Evolutionary conservation across 2,888 invertebrate genomes (phyloP).

Genomic region (Nemurella pictetii): DNA sequence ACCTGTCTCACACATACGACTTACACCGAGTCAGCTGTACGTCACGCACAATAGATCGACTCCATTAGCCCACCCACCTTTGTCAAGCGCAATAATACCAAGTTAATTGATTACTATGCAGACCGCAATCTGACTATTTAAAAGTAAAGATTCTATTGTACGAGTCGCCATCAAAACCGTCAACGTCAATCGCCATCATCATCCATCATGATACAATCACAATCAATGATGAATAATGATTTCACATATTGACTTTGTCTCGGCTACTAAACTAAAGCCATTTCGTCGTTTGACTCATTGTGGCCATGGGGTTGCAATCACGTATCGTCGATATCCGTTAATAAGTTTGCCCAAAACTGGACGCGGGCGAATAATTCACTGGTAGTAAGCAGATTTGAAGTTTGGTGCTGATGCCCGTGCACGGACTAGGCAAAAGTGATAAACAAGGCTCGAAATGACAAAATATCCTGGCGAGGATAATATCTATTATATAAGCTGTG

Average conservation of each 20-base stretch:
- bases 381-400: background rate
- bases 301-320: slow-evolving; percentile 2
- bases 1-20: background rate
- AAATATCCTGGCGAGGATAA: slow-evolving; percentile 6
- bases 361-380: slow-evolving; percentile 4
- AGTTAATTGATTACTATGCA: slow-evolving; percentile 19
- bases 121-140: slow-evolving; percentile 5
- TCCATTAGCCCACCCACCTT: slow-evolving; percentile 18
- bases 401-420: background rate
- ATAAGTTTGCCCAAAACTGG: slow-evolving; percentile 16
- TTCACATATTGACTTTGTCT: background rate
- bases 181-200: slow-evolving; percentile 19
- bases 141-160: slow-evolving; percentile 14
- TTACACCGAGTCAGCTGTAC: background rate
- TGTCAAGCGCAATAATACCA: background rate
- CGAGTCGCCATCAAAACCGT: background rate
- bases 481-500: slow-evolving; percentile 28
- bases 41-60: background rate
- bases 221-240: background rate
- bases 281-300: background rate
- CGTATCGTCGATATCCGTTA: slow-evolving; percentile 7
- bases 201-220: slow-evolving; percentile 13
- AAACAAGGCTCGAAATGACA: background rate
- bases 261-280: background rate
- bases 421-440: background rate